phyloP scores from a whole-genome alignment of 2,113 vertebrate genomes.

The Cephalopholis sonnerati region DNA sequence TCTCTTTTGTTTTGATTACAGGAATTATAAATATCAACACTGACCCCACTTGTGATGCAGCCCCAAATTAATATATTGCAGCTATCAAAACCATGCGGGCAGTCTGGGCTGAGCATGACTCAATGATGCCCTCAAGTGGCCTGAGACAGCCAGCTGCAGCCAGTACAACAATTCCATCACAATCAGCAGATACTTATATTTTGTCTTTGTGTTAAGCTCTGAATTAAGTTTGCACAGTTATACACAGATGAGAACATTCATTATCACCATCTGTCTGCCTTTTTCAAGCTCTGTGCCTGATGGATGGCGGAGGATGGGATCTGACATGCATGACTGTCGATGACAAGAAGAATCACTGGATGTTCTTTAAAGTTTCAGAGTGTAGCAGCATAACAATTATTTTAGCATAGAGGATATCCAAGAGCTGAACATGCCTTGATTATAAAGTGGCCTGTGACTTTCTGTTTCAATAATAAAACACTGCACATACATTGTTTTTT shows the following conservation, averaged over 20 bases:
- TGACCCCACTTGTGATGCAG: slow-evolving; percentile 59
- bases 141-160: slow-evolving; percentile 16
- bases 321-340: background rate
- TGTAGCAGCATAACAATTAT: background rate
- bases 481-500: background rate
- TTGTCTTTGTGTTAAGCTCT: background rate
- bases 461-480: slow-evolving; percentile 7
- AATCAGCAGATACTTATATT: background rate
- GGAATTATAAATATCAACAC: slow-evolving; percentile 64
- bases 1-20: slow-evolving; percentile 64
- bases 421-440: background rate
- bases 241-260: background rate
- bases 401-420: background rate
- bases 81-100: slow-evolving; percentile 3
- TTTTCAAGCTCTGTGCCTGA: slow-evolving; percentile 7
- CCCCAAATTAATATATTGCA: slow-evolving; percentile 48
- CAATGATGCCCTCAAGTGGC: slow-evolving; percentile 76
- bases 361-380: background rate
- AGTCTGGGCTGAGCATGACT: slow-evolving; percentile 20
- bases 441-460: slow-evolving; percentile 5
- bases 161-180: background rate
- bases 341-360: background rate
- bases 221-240: background rate
- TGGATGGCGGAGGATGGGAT: background rate
- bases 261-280: slow-evolving; percentile 1